Evolutionary conservation across 2,113 vertebrate species (phyloP).

Genomic region (Colistium nudipinnis): DNA sequence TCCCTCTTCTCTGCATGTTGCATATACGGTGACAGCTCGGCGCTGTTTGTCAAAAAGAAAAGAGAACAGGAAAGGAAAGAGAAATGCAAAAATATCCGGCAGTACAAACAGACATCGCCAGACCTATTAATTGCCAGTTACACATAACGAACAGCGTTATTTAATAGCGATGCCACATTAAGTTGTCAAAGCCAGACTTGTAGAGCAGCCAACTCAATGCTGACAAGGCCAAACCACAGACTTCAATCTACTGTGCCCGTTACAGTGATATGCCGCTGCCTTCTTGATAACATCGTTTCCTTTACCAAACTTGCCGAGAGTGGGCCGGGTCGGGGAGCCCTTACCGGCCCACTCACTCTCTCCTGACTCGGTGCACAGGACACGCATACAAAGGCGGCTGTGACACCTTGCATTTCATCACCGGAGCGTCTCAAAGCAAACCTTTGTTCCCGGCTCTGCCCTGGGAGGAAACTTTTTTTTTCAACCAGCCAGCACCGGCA

Average conservation of each 20-base stretch:
- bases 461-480: constrained; percentile 38
- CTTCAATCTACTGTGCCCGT: constrained; percentile 32
- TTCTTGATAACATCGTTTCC: constrained; percentile 38
- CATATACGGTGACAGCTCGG: neutral
- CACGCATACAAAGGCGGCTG: constrained; percentile 42
- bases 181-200: constrained; percentile 2
- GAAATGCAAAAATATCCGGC: constrained; percentile 3
- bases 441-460: constrained; percentile 53
- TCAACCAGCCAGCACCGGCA: constrained; percentile 24
- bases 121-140: constrained; percentile 1
- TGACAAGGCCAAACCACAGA: constrained; percentile 31
- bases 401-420: constrained; percentile 63
- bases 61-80: neutral
- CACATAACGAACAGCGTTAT: constrained; percentile 17
- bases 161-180: constrained; percentile 12
- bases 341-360: constrained; percentile 18
- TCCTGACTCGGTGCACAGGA: constrained; percentile 27
- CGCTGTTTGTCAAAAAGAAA: constrained; percentile 14
- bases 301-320: constrained; percentile 37
- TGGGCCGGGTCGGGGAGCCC: constrained; percentile 29
- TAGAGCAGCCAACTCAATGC: constrained; percentile 17
- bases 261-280: constrained; percentile 32
- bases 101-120: neutral
- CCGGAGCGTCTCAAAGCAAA: constrained; percentile 53
- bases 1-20: too few relatives aligned